These are phyloP conservation scores for Etheostoma nigrum DNA, from an alignment of 2,797 vertebrate species.

Conservation along the genomic window DNA sequence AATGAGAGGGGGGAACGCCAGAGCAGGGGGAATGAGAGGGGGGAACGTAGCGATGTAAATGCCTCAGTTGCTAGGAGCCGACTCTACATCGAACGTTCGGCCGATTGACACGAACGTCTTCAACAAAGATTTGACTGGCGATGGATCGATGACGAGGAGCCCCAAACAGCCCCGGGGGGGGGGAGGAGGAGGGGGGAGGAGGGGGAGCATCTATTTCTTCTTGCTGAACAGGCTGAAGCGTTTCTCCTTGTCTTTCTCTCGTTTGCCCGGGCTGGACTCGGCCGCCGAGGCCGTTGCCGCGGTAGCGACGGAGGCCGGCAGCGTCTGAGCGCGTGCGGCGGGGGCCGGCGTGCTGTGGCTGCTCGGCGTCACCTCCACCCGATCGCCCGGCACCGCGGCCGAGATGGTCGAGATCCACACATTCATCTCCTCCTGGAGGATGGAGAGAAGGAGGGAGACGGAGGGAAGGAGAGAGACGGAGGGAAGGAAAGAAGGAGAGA, in stretches of 20 bases:
- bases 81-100: constrained; percentile 1
- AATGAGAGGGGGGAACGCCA: no score
- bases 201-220: constrained; percentile 91
- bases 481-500: no score
- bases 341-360: constrained; percentile 95
- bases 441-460: neutral
- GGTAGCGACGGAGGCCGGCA: constrained; percentile 91
- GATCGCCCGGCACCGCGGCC: constrained; percentile 88
- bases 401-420: constrained; percentile 96
- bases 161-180: constrained; percentile 63
- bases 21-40: no score
- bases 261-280: constrained; percentile 97
- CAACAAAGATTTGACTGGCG: constrained; percentile 39
- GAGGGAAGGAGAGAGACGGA: no score
- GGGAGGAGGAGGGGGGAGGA: neutral
- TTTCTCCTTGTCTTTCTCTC: constrained; percentile 99
- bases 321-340: constrained; percentile 94
- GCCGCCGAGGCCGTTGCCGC: constrained; percentile 86
- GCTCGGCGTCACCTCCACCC: constrained; percentile 91
- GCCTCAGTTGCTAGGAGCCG: constrained; percentile 40
- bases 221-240: constrained; percentile 99
- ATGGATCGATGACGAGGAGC: constrained; percentile 31
- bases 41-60: no score
- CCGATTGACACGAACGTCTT: constrained; percentile 21
- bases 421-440: constrained; percentile 96